These are phyloP conservation scores for Melanotaenia pygmaea DNA, from an alignment of 2,797 vertebrate genomes.

Conservation along the genomic window DNA sequence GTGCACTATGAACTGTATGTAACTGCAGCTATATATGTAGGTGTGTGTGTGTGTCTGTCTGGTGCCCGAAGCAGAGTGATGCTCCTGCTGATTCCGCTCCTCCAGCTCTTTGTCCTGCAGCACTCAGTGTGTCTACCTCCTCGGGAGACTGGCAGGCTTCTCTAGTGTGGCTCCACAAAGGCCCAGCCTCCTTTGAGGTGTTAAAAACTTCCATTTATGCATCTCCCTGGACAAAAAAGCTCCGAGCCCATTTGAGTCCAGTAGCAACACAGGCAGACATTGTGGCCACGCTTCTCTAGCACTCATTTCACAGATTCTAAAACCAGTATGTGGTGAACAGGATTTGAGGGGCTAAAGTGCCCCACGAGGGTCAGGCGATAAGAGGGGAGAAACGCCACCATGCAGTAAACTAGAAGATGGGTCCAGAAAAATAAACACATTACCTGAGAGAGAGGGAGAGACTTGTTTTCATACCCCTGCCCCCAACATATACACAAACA, in stretches of 20 bases:
- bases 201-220: constrained; percentile 91
- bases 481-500: constrained; percentile 50
- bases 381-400: constrained; percentile 81
- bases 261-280: constrained; percentile 86
- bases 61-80: constrained; percentile 76
- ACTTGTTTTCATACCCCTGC: constrained; percentile 77
- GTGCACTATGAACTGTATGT: constrained; percentile 42
- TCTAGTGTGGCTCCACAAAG: constrained; percentile 86
- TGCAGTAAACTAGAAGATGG: constrained; percentile 84
- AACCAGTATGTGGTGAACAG: constrained; percentile 88
- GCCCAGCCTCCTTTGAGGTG: constrained; percentile 87
- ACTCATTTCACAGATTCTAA: constrained; percentile 89
- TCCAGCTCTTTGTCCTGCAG: constrained; percentile 85
- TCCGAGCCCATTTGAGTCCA: constrained; percentile 84
- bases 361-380: constrained; percentile 86
- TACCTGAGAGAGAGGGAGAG: constrained; percentile 78
- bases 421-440: constrained; percentile 83
- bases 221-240: constrained; percentile 86
- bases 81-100: constrained; percentile 83
- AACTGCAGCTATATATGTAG: constrained; percentile 47
- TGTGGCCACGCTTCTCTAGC: constrained; percentile 85
- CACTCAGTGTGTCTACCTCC: constrained; percentile 86
- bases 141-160: constrained; percentile 84
- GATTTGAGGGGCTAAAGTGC: constrained; percentile 88
- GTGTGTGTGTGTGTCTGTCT: constrained; percentile 45